These are phyloP conservation scores for Gracilinanus agilis DNA, from an alignment of 2,113 vertebrate species.

Conservation along the genomic window DNA sequence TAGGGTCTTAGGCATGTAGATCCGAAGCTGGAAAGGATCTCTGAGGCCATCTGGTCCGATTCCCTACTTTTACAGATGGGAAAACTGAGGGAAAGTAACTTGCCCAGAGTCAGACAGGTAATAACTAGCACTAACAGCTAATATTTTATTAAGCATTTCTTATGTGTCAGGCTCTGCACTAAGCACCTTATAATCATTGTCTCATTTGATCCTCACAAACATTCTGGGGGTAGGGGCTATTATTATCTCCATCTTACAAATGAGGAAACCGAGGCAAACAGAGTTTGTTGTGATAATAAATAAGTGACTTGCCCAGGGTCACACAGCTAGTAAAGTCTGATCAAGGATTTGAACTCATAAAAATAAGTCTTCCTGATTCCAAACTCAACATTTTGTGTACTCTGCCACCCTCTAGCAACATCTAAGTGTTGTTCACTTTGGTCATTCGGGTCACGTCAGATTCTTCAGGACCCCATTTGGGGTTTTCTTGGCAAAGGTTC, in stretches of 20 bases:
- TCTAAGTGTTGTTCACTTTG: no score
- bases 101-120: neutral
- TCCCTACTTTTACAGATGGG: neutral
- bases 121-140: neutral
- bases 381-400: neutral
- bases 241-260: neutral
- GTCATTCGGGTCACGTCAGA: no score
- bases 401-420: no score
- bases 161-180: neutral
- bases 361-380: neutral
- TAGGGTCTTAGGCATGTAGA: neutral
- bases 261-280: neutral
- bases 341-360: neutral
- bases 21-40: neutral
- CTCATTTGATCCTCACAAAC: neutral
- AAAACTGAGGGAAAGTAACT: neutral
- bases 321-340: neutral
- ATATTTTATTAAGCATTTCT: neutral
- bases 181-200: fast-evolving
- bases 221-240: neutral
- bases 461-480: no score
- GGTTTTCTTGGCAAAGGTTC: no score
- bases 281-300: no score
- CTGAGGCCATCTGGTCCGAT: neutral
- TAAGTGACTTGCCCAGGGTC: neutral